These are phyloP conservation scores for Rhinatrema bivittatum DNA, from an alignment of 2,797 vertebrate species.

Conservation along the genomic window DNA sequence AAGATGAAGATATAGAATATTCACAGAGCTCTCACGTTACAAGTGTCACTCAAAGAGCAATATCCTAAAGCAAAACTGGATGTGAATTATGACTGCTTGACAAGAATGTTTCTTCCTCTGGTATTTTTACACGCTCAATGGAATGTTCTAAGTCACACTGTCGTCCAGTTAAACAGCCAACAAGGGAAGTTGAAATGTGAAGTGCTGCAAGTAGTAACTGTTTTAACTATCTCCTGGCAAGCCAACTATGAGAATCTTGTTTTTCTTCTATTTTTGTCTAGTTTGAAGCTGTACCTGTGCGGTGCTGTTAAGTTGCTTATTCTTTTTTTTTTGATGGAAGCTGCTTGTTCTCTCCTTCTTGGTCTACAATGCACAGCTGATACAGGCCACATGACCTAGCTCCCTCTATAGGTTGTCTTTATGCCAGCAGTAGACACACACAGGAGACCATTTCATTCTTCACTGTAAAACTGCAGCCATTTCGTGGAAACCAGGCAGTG, in stretches of 20 bases:
- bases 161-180: neutral
- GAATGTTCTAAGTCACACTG: neutral
- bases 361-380: constrained; percentile 49
- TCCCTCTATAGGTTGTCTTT: constrained; percentile 59
- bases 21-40: too few relatives aligned
- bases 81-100: neutral
- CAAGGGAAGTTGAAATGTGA: neutral
- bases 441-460: neutral
- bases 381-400: constrained; percentile 60
- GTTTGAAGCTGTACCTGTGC: neutral
- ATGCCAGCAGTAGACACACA: neutral
- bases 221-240: neutral
- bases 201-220: neutral
- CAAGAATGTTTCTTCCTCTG: neutral
- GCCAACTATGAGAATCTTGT: neutral
- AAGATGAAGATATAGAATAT: too few relatives aligned
- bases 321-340: too few relatives aligned
- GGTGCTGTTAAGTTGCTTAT: too few relatives aligned
- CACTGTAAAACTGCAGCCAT: neutral
- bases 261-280: neutral
- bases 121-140: neutral
- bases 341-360: constrained; percentile 58
- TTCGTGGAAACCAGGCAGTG: fast-evolving
- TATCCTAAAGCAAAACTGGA: neutral
- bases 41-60: neutral